Evolutionary conservation across 30 jellyfish, hydroid and myxozoan species (phyloP).

Genomic region (Nemopilema nomurai): DNA sequence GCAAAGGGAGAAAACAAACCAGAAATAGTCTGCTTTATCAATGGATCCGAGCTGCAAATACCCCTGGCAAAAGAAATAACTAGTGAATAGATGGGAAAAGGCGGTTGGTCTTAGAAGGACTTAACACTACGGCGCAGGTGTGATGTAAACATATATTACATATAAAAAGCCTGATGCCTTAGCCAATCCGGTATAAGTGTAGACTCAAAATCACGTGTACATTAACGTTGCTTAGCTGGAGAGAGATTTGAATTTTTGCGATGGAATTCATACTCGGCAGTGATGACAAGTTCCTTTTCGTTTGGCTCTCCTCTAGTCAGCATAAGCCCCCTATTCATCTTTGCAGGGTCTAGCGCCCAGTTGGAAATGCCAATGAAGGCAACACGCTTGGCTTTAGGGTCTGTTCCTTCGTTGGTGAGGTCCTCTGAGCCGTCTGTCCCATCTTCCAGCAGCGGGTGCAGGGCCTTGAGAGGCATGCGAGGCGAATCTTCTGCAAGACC

Average conservation of each 20-base stretch:
- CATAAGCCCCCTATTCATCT: conserved; percentile 82
- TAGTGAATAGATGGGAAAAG: too few relatives aligned
- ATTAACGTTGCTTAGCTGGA: not conserved
- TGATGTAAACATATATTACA: too few relatives aligned
- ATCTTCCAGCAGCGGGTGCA: conserved; percentile 88
- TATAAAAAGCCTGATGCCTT: too few relatives aligned
- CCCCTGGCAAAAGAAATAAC: conserved; percentile 27
- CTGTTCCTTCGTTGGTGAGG: conserved; percentile 60
- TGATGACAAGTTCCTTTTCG: conserved; percentile 50
- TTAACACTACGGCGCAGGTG: too few relatives aligned
- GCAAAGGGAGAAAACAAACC: conserved; percentile 52
- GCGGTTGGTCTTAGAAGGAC: too few relatives aligned
- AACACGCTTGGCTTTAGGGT: conserved; percentile 57
- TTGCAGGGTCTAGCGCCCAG: conserved; percentile 87
- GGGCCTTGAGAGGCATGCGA: conserved; percentile 86
- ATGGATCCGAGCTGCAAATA: conserved; percentile 49
- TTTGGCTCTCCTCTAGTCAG: conserved; percentile 74
- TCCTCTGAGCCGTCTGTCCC: conserved; percentile 93
- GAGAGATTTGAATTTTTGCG: not conserved
- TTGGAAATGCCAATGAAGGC: conserved; percentile 84
- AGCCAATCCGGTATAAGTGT: too few relatives aligned
- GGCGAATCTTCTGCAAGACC: conserved; percentile 90
- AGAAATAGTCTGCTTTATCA: conserved; percentile 20
- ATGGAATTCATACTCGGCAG: conserved; percentile 61
- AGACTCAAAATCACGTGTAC: too few relatives aligned